Conservation (phyloP, 2,797 vertebrate species). For the Crotalus adamanteus region DNA sequence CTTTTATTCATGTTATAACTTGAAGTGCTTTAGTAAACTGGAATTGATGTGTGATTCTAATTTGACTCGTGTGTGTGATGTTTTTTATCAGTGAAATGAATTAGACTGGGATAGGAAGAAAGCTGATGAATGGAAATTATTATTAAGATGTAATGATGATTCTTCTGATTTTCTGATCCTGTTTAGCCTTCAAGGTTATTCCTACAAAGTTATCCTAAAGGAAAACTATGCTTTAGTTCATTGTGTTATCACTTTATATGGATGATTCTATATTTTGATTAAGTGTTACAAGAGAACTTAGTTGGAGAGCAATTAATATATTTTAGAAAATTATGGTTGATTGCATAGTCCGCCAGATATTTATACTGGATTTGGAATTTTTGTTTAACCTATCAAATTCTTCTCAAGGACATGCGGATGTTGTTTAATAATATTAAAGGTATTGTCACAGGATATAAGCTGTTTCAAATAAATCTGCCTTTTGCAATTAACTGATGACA, state of each 20-base stretch:
- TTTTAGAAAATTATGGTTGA: background rate
- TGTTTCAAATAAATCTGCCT: background rate
- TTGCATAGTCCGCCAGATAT: background rate
- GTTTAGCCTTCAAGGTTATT: background rate
- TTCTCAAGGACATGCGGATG: background rate
- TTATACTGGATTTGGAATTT: background rate
- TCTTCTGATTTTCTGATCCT: background rate
- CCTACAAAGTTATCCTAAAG: background rate
- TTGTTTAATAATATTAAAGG: background rate
- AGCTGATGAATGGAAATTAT: background rate
- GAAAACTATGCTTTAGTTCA: background rate
- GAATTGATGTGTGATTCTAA: background rate
- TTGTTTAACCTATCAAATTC: background rate
- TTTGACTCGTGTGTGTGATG: background rate
- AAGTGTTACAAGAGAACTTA: background rate
- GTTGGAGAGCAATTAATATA: background rate
- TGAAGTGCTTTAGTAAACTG: background rate
- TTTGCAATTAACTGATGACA: background rate
- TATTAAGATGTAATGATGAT: background rate
- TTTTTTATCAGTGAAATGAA: background rate
- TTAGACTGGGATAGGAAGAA: background rate
- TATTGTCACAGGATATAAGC: background rate
- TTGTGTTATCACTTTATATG: background rate
- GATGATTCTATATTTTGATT: background rate
- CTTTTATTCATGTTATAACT: background rate